Base-by-base conservation (phyloP, 64 coral and sea anemone genomes). In the Pachyseris speciosa region DNA sequence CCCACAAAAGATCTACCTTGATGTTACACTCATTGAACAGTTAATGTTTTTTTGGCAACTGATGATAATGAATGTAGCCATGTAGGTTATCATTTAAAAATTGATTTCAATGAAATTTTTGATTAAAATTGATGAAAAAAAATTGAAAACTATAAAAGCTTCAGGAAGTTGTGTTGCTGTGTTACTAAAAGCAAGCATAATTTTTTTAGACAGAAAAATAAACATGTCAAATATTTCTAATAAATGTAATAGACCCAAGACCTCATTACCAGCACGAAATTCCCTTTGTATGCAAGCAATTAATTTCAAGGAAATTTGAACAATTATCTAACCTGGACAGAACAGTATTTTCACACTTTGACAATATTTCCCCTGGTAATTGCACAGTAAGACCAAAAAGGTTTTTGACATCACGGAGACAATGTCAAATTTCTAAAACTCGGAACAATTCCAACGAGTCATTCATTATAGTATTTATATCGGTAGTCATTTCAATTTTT, bases 281-380 rank as follows among this genome's bases (percentile, higher is more conserved):
- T 26, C 19, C 36, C 39, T 79, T 76, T 79, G 48, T 79, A 57
- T 33, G 38, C 3, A 74, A 74, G 70, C 39, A n/a, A n/a, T n/a
- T n/a, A 74, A 74, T 74, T 74, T 74, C 70, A 44, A 20, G n/a
- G 70, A 26, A 74, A 74, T 74, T 44, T 44, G 28, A 74, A 43
- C 67, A 39, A 26, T 6, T 44, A 74, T 44, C 58, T 17, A 58
- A 79, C 48, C 29, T 27, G 26, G 29, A 79, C 9, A 31, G 45
- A 19, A 26, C 39, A 24, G 20, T 44, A 74, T 74, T 74, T 74
- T 28, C 12, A 24, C 17, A n/a, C 16, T 44, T 7, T 10, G n/a
- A 74, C 28, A 51, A 30, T 43, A 50, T 31, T 50, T n/a, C 49
- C 49, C n/a, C 26, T 63, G 1, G 15, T 81, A 81, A 81, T 81